Base-by-base conservation (phyloP, 2,797 vertebrate species). In the Chaetodon trifasciatus region DNA sequence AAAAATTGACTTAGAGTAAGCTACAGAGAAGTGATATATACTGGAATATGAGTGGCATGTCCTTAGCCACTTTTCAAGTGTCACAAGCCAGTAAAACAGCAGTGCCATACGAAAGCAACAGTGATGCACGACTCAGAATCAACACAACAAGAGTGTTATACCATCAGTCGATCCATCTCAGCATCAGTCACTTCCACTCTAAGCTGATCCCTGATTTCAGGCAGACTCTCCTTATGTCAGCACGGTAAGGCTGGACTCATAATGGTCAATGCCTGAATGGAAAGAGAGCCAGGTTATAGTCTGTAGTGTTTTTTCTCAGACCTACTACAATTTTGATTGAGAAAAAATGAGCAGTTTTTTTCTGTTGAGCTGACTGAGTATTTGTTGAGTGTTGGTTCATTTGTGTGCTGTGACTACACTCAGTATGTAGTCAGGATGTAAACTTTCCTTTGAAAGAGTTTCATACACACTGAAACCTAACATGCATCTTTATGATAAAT, bases 271-370 rank as follows among this genome's bases (percentile, higher is more conserved):
- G 39, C 28, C 23, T 52, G 28, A 65, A 8, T 40, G 9, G 32
- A 53, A 55, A 72, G 32, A 58, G 16, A 58, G 58, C 17, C 39
- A 46, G 12, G 23, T 47, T 12, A 60, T 44, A 39, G 53, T 69
- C 39, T 21, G 16, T 53, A 6, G 8, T 55, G 42, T 63, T 63
- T 66, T 62, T 61, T 76, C 55, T 65, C 8, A 37, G 50, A 63
- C 21, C 49, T 17, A 8, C 4, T 52, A 16, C 35, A 49, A 3
- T 47, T 60, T 65, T 62, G 17, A 56, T 53, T 13, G 3, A 19
- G 16, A 10, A 8, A 60, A 60, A 64, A 42, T 23, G 24, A 23
- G 24, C 16, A 23, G 4, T 65, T 15, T 61, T 80, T 50, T 63
- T 63, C 21, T 37, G 17, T 40, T 5, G 19, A 61, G 16, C 17